Evolutionary conservation across 2,113 vertebrate species (phyloP).

Genomic region (Sarotherodon lohbergeri): DNA sequence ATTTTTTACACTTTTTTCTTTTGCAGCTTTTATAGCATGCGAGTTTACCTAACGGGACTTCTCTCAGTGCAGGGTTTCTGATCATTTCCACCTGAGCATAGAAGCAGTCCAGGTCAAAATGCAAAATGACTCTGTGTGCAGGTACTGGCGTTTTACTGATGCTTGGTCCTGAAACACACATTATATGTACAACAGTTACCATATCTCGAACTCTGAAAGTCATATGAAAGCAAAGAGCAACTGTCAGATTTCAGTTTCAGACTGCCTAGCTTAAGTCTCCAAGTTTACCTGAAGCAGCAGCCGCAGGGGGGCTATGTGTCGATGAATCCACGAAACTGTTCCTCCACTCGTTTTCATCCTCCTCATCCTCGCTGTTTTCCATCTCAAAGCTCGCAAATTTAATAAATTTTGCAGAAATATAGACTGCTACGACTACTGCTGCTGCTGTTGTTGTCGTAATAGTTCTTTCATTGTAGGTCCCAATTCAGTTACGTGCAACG

Average conservation of each 20-base stretch:
- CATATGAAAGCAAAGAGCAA: not conserved
- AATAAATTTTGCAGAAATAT: not conserved
- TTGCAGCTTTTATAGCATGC: not conserved
- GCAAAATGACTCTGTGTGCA: slow-evolving; percentile 73
- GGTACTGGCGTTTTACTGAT: not conserved
- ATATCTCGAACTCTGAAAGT: not conserved
- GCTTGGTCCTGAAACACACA: slow-evolving; percentile 7
- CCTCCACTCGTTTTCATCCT: slow-evolving; percentile 59
- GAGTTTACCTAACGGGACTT: slow-evolving; percentile 81
- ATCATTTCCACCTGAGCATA: slow-evolving; percentile 95
- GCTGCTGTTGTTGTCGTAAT: not conserved
- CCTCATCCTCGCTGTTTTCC: slow-evolving; percentile 38
- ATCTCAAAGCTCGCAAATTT: not conserved
- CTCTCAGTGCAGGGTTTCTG: slow-evolving; percentile 78
- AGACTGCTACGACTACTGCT: not conserved
- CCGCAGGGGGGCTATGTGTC: not conserved
- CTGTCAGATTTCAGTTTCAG: not conserved
- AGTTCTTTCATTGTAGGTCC: not conserved
- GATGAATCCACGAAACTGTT: slow-evolving; percentile 8
- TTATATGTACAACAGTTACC: not conserved
- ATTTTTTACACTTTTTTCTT: not conserved
- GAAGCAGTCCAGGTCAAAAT: slow-evolving; percentile 89
- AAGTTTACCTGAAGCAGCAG: slow-evolving; percentile 20
- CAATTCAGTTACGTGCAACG: not conserved
- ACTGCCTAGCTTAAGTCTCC: not conserved